A percentile compares a stretch with the other conserved stretches of the same genome.
These are phyloP conservation scores for Eupithecia subfuscata DNA, from an alignment of 2,888 invertebrate species.

Conservation along the genomic window DNA sequence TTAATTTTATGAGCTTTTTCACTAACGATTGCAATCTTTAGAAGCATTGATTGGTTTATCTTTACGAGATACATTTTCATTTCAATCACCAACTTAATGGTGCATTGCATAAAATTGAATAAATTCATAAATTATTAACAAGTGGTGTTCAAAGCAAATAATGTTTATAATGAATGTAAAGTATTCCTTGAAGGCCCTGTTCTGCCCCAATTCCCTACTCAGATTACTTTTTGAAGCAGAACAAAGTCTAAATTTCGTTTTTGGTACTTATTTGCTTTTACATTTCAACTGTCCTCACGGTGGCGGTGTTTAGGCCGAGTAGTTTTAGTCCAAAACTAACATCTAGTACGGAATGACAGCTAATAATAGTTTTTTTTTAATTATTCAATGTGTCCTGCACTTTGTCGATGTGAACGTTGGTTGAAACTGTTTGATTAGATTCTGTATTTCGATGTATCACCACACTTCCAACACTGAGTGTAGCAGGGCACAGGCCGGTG, in stretches of 20 bases:
- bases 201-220: constrained; percentile 72
- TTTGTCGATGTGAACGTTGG: constrained; percentile 80
- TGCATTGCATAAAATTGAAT: constrained; percentile 12
- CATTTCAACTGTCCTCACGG: constrained; percentile 73
- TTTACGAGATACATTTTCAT: constrained; percentile 4
- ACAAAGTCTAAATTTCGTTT: constrained; percentile 85
- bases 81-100: constrained; percentile 9
- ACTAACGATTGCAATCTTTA: not conserved
- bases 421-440: constrained; percentile 77
- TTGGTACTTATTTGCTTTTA: constrained; percentile 84
- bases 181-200: constrained; percentile 70
- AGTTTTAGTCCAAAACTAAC: constrained; percentile 70
- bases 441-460: constrained; percentile 81
- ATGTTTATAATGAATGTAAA: constrained; percentile 43
- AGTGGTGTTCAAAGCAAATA: not conserved
- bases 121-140: not conserved
- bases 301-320: constrained; percentile 82
- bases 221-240: constrained; percentile 74
- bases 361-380: constrained; percentile 65
- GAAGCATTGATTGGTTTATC: not conserved
- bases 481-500: constrained; percentile 58
- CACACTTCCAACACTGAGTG: constrained; percentile 73
- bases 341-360: constrained; percentile 80
- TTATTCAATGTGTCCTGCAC: constrained; percentile 72
- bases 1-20: not conserved